Percentiles rank a stretch among this genome's conserved stretches.
These are phyloP conservation scores for Amblyornis subalaris DNA, from an alignment of 2,113 vertebrate species.

Conservation along the genomic window DNA sequence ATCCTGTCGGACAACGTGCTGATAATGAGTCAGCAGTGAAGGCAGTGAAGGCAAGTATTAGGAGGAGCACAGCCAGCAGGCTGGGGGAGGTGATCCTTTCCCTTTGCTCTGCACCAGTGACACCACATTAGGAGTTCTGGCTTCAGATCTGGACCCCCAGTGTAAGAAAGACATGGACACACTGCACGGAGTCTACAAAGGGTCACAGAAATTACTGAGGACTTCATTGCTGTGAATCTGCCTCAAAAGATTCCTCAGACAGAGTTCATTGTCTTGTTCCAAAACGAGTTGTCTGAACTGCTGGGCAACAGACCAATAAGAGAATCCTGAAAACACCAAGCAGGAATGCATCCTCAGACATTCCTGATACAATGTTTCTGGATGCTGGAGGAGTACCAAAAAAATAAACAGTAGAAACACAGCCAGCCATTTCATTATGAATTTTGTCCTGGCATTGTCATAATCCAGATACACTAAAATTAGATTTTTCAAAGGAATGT, in stretches of 20 bases:
- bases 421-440: background rate
- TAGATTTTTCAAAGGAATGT: background rate
- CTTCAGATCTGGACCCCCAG: background rate
- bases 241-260: background rate
- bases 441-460: background rate
- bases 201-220: rapidly evolving
- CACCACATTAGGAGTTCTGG: background rate
- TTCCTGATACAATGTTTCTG: background rate
- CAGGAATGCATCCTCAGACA: background rate
- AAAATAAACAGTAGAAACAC: background rate
- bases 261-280: background rate
- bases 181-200: background rate
- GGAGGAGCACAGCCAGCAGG: background rate
- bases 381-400: background rate
- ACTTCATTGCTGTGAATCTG: background rate
- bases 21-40: background rate
- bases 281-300: background rate
- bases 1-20: background rate
- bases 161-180: background rate
- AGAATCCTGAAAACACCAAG: background rate
- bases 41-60: background rate
- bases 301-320: background rate
- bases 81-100: background rate
- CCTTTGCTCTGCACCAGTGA: background rate
- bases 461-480: background rate